A percentile compares a stretch with the other conserved stretches of the same genome.
Evolutionary conservation across 2,888 invertebrate species (phyloP).

Genomic region (Xestia xanthographa): DNA sequence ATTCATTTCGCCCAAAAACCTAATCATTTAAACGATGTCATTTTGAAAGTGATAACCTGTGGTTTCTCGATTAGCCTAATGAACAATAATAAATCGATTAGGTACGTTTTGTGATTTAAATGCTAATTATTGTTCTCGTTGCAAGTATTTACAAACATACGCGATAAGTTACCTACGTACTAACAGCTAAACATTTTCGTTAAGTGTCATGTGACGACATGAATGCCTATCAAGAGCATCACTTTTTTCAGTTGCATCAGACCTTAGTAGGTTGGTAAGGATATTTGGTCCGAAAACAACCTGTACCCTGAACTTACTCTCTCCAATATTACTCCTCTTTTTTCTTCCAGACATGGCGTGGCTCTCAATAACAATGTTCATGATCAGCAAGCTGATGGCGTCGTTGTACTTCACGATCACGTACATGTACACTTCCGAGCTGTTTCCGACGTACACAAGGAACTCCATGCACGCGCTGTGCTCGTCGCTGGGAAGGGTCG

Average conservation of each 20-base stretch:
- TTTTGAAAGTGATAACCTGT: constrained; percentile 12
- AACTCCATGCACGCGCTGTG: constrained; percentile 92
- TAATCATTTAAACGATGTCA: background rate
- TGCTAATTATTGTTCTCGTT: background rate
- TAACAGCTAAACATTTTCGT: background rate
- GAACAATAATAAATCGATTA: background rate
- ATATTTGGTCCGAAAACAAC: background rate
- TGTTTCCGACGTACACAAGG: constrained; percentile 92
- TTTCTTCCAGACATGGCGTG: constrained; percentile 77
- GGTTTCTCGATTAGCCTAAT: background rate
- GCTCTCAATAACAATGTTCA: constrained; percentile 89
- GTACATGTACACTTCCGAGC: constrained; percentile 92
- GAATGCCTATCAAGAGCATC: background rate
- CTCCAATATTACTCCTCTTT: too few species aligned
- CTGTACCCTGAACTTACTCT: background rate
- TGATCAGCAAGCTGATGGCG: constrained; percentile 91
- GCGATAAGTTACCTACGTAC: background rate
- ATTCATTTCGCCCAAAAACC: background rate
- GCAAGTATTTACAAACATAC: background rate
- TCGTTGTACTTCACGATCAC: constrained; percentile 91
- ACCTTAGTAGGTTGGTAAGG: background rate
- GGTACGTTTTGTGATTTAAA: background rate
- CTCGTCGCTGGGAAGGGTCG: constrained; percentile 92
- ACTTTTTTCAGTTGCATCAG: background rate
- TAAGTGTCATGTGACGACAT: background rate